Conservation (phyloP, 2,888 invertebrate species). For the Theretra japonica region DNA sequence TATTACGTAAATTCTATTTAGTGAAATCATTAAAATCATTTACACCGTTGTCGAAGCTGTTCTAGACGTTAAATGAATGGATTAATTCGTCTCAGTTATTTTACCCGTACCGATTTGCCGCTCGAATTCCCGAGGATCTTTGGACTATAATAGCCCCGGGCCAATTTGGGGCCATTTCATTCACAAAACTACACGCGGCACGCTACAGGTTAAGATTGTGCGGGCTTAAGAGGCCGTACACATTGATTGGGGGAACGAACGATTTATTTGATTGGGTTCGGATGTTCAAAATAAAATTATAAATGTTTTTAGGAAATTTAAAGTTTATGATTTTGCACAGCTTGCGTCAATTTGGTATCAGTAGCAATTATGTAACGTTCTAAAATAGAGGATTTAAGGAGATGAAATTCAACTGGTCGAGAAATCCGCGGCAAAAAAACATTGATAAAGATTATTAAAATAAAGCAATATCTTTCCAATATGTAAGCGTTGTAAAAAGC, state of each 20-base stretch:
- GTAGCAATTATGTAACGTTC: too few relatives aligned
- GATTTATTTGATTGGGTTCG: not conserved
- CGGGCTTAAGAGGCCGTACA: constrained; percentile 8
- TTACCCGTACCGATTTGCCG: constrained; percentile 10
- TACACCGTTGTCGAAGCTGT: not conserved
- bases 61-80: constrained; percentile 4
- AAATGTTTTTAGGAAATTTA: too few relatives aligned
- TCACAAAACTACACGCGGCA: constrained; percentile 72
- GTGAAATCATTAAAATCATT: constrained; percentile 1
- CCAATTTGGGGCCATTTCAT: constrained; percentile 76
- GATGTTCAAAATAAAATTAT: too few relatives aligned
- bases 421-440: too few relatives aligned
- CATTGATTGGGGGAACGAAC: not conserved
- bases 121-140: constrained; percentile 41
- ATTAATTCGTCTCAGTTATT: not conserved
- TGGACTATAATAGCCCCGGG: constrained; percentile 60
- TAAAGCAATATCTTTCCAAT: too few relatives aligned
- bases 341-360: too few relatives aligned
- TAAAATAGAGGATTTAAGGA: too few relatives aligned
- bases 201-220: constrained; percentile 52
- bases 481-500: too few relatives aligned
- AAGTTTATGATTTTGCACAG: too few relatives aligned
- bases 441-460: too few relatives aligned
- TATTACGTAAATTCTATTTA: not conserved
- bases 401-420: too few relatives aligned